Conservation (phyloP, 2,113 vertebrate genomes). For the Pteruthius melanotis region DNA sequence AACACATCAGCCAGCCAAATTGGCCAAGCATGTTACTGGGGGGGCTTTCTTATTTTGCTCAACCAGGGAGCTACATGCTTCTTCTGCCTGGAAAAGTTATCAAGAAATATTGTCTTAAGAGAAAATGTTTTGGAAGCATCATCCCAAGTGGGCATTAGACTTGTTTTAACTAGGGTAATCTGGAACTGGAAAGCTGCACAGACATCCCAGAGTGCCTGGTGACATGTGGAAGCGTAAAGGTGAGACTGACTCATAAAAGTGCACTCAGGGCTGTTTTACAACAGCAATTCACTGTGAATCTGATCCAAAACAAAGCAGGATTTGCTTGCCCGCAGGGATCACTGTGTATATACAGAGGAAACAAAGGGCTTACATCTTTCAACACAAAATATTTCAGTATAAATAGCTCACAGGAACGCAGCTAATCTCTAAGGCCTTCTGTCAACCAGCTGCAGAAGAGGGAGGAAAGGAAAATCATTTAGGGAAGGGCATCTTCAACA, state of each 20-base stretch:
- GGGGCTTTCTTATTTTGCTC: not conserved
- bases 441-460: slow-evolving; percentile 31
- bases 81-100: not conserved
- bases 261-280: not conserved
- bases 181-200: not conserved
- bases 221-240: not conserved
- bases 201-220: not conserved
- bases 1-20: not conserved
- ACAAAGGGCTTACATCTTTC: slow-evolving; percentile 57
- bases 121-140: slow-evolving; percentile 26
- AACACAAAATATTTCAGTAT: slow-evolving; percentile 49
- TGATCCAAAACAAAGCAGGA: slow-evolving; percentile 53
- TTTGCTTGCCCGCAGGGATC: slow-evolving; percentile 37
- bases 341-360: slow-evolving; percentile 44
- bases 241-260: slow-evolving; percentile 43
- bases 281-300: not conserved
- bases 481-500: not conserved
- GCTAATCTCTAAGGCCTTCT: slow-evolving; percentile 40
- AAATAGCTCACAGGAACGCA: slow-evolving; percentile 40
- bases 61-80: not conserved
- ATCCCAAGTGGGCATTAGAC: not conserved
- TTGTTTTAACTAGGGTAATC: not conserved
- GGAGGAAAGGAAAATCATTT: not conserved
- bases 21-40: not conserved
- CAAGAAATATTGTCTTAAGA: slow-evolving; percentile 5